phyloP scores from a whole-genome alignment of 2,888 invertebrate species.

The Torymus texanus region DNA sequence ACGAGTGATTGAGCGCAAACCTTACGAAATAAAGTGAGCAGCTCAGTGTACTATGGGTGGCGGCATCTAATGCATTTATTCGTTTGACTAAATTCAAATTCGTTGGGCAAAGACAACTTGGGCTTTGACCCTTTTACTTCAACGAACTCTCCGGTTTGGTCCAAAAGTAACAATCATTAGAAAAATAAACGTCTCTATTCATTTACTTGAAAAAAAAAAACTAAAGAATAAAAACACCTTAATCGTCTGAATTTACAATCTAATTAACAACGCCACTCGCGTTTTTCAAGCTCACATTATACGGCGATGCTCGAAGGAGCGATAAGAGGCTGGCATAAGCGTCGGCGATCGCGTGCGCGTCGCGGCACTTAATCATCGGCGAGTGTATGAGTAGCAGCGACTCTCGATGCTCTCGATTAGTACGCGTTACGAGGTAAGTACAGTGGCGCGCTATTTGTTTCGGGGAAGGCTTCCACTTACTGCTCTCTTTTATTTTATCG shows the following conservation, averaged over 20 bases:
- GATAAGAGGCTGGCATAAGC: background rate
- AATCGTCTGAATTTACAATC: too few relatives aligned
- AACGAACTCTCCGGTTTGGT: too few relatives aligned
- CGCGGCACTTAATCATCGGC: constrained; percentile 36
- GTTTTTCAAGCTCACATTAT: background rate
- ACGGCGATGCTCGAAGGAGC: background rate
- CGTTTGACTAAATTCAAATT: too few relatives aligned
- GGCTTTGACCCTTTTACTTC: too few relatives aligned
- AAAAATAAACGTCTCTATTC: too few relatives aligned
- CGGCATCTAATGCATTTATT: too few relatives aligned
- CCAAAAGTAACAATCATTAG: too few relatives aligned
- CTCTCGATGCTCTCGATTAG: constrained; percentile 23
- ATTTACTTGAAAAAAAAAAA: too few relatives aligned
- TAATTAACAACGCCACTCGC: background rate
- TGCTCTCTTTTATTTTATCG: constrained; percentile 31
- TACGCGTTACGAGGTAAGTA: constrained; percentile 4
- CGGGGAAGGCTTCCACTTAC: background rate
- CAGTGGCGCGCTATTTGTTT: constrained; percentile 14
- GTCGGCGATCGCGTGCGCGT: constrained; percentile 34
- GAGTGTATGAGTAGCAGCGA: constrained; percentile 1
- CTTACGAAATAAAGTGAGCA: too few relatives aligned
- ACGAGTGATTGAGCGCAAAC: too few relatives aligned
- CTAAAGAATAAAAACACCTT: background rate
- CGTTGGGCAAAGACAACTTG: too few relatives aligned
- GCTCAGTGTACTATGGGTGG: too few relatives aligned